phyloP scores from a whole-genome alignment of 2,888 invertebrate species.

The Choristoneura rosaceana region DNA sequence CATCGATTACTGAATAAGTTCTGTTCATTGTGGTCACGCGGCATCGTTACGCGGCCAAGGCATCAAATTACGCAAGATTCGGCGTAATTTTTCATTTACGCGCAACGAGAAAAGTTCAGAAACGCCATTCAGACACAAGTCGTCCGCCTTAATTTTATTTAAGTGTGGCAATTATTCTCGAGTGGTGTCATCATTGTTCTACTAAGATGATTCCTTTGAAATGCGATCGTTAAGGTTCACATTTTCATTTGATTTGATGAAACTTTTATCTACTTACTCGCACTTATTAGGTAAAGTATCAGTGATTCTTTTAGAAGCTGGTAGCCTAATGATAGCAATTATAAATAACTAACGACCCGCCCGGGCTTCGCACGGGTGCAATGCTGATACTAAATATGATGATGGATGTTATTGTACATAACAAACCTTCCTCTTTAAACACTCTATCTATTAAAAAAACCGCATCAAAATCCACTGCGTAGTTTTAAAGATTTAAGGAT shows the following conservation, averaged over 20 bases:
- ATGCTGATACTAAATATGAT: no score
- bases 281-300: background rate
- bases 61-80: constrained; percentile 41
- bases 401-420: no score
- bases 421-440: no score
- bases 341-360: no score
- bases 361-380: no score
- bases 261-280: background rate
- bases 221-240: constrained; percentile 4
- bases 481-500: no score
- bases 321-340: no score
- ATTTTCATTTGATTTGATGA: constrained; percentile 11
- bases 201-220: constrained; percentile 20
- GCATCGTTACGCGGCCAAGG: constrained; percentile 37
- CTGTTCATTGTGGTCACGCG: constrained; percentile 9
- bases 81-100: constrained; percentile 39
- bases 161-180: constrained; percentile 33
- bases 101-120: constrained; percentile 33
- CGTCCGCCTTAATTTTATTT: constrained; percentile 37
- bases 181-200: constrained; percentile 34
- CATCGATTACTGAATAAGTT: background rate
- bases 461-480: no score
- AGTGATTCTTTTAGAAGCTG: background rate
- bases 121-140: constrained; percentile 22
- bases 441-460: no score